Evolutionary conservation across 92 coral and sea anemone species (phyloP).

Genomic region (Porites lobata): DNA sequence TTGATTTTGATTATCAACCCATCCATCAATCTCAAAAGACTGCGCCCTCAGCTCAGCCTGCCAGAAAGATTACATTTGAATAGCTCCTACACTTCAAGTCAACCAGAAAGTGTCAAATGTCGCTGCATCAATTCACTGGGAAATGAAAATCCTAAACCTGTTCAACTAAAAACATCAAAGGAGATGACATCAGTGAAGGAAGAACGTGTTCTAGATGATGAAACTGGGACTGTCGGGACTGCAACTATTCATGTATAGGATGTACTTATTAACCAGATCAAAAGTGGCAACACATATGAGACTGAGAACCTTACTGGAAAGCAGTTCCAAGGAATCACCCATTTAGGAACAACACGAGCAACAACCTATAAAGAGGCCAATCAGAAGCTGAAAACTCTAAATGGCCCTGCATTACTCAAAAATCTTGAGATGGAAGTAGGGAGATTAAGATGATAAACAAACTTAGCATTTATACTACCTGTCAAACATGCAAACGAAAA

Average conservation of each 20-base stretch:
- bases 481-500: slow-evolving; percentile 73
- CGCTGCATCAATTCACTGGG: slow-evolving; percentile 63
- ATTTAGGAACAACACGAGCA: slow-evolving; percentile 56
- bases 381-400: slow-evolving; percentile 45
- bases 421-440: slow-evolving; percentile 45
- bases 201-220: slow-evolving; percentile 65
- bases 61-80: too few relatives aligned
- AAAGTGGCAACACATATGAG: slow-evolving; percentile 42
- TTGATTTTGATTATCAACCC: too few relatives aligned
- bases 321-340: slow-evolving; percentile 65
- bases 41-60: too few relatives aligned
- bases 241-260: slow-evolving; percentile 75
- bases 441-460: slow-evolving; percentile 58
- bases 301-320: slow-evolving; percentile 66
- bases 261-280: slow-evolving; percentile 11
- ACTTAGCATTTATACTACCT: slow-evolving; percentile 61
- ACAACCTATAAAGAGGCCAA: slow-evolving; percentile 59
- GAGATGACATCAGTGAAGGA: slow-evolving; percentile 70
- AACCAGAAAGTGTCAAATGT: slow-evolving; percentile 63
- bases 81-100: slow-evolving; percentile 20
- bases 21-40: too few relatives aligned
- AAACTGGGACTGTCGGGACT: slow-evolving; percentile 68
- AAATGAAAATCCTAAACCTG: not conserved
- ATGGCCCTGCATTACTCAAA: slow-evolving; percentile 59
- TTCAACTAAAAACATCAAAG: slow-evolving; percentile 35